Conservation (phyloP, 2,113 vertebrate species). For the Mixornis gularis region DNA sequence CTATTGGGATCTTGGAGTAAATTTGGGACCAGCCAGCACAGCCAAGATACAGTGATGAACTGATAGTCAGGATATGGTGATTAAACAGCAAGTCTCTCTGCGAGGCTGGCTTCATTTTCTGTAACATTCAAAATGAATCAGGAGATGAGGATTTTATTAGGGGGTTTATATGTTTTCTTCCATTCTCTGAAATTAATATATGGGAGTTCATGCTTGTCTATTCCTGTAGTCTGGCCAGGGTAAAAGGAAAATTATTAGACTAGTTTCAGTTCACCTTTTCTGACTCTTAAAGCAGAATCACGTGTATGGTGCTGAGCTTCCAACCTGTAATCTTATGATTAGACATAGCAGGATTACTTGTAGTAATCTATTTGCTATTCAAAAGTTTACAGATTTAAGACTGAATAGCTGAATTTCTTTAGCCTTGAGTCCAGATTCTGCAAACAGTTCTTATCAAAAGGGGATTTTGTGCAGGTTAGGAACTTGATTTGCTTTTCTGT, state of each 20-base stretch:
- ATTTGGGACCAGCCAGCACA: neutral
- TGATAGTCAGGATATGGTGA: neutral
- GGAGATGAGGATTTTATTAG: neutral
- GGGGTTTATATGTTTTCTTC: neutral
- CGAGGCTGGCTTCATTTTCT: neutral
- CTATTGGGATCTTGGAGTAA: neutral
- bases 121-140: neutral
- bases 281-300: neutral
- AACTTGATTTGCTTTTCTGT: neutral
- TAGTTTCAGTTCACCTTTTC: neutral
- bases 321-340: neutral
- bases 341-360: neutral
- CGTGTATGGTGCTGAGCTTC: neutral
- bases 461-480: neutral
- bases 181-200: neutral
- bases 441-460: neutral
- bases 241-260: neutral
- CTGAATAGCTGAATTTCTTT: neutral
- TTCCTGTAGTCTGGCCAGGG: neutral
- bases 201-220: neutral
- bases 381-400: neutral
- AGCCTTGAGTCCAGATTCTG: neutral
- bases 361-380: neutral
- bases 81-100: neutral
- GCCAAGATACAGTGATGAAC: neutral